Percentiles rank a stretch among this genome's conserved stretches.
phyloP scores from a whole-genome alignment of 2,888 invertebrate species.

The Campopleginae sp. region DNA sequence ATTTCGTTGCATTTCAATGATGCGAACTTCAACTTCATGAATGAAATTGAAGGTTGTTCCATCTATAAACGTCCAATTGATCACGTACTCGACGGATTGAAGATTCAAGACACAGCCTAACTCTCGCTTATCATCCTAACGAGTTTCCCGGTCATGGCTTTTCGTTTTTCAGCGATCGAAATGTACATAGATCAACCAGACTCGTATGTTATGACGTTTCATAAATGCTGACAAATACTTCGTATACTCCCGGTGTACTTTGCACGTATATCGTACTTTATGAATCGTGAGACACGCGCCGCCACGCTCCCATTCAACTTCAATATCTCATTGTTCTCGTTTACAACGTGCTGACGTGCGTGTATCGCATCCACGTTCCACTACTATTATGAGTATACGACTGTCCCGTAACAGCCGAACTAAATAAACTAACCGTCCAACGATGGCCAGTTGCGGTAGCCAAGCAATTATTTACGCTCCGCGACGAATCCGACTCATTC shows the following conservation, averaged over 20 bases:
- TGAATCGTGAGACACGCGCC: conserved; percentile 81
- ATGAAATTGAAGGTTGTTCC: neutral
- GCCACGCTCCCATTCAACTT: conserved; percentile 81
- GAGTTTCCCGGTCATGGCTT: neutral
- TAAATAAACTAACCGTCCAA: conserved; percentile 33
- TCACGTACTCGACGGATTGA: neutral
- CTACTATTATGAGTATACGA: conserved; percentile 3
- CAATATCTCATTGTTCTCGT: conserved; percentile 71
- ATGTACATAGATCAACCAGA: neutral
- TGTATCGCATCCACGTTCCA: conserved; percentile 29
- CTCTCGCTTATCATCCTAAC: neutral
- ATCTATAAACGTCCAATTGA: neutral
- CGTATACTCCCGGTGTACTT: conserved; percentile 64
- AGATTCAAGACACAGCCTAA: neutral
- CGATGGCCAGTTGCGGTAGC: conserved; percentile 46
- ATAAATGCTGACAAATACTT: conserved; percentile 79
- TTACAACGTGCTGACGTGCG: conserved; percentile 63
- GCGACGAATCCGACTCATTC: neutral
- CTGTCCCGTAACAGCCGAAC: conserved; percentile 39
- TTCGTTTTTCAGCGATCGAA: neutral
- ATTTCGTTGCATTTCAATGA: no score
- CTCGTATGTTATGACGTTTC: conserved; percentile 77
- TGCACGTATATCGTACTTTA: conserved; percentile 66
- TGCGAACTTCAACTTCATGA: no score
- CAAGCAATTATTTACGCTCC: conserved; percentile 15